Evolutionary conservation across 1,140 invertebrate genomes (phyloP), one percentile per base, ranked within the genome.

Genomic region (Diabrotica virgifera): DNA sequence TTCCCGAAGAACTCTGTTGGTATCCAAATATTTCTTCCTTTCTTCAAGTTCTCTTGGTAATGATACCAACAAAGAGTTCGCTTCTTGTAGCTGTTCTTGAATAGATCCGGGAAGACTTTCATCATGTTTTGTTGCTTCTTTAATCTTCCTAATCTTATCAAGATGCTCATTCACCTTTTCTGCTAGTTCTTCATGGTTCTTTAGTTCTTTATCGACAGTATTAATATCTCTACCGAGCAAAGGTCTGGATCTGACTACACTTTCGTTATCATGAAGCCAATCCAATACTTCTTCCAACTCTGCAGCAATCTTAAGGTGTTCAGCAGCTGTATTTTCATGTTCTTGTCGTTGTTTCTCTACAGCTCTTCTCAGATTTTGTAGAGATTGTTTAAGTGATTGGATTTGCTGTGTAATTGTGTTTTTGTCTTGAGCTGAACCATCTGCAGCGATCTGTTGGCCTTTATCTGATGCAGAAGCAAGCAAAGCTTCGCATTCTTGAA

Each of bases 361-460:
- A 0, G 87, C 87, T 74, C 90, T 85, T 77, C 91, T 85, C 0
- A 97, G 77, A 59, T 86, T 86, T 54, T 92, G 86, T 0, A 96
- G 76, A 67, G 95, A 90, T 76, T 92, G 90, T 79, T 95, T 96
- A 4, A 96, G 71, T 0, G 88, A 89, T 73, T 96, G 93, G 11
- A 96, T 72, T 70, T 96, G 88, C 74, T 95, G 90, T 7, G 91
- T 94, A 4, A 96, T 89, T 70, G 89, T 88, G 74, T 96, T 95
- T 66, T 90, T 86, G 74, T 96, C 94, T 12, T 89, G 89, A 0
- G 89, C 87, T 9, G 91, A 89, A 46, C 93, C 92, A 80, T 97
- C 95, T 0, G 88, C 87, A 7, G 91, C 91, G 35, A 97, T 95
- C 76, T 94, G 91, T 75, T 94, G 91, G 0, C 93, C 95, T 80